Evolutionary conservation across 2,888 invertebrate genomes (phyloP).

Genomic region (Rhagonycha fulva): DNA sequence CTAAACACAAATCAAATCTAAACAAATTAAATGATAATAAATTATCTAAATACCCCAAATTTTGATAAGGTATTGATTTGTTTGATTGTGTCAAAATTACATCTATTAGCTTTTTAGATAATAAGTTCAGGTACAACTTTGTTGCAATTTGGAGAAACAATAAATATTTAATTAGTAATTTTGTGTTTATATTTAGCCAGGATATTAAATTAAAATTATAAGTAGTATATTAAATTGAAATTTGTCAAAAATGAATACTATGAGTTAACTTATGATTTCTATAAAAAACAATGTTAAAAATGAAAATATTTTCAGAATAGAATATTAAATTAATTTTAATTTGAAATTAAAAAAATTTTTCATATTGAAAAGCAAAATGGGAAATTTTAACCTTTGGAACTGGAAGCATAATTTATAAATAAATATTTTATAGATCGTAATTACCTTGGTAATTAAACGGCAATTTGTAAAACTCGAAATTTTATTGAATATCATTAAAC

Average conservation of each 20-base stretch:
- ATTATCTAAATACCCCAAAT: background rate
- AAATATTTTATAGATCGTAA: background rate
- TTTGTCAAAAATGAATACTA: background rate
- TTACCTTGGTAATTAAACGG: background rate
- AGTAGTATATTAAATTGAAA: background rate
- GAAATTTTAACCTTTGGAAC: background rate
- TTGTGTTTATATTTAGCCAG: background rate
- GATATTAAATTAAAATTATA: background rate
- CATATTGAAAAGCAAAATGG: background rate
- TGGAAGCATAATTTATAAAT: background rate
- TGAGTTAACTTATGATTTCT: too few relatives aligned
- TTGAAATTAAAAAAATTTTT: background rate
- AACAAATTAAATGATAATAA: background rate
- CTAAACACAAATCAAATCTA: background rate
- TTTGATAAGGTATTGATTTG: conserved; percentile 2
- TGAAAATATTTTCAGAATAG: background rate
- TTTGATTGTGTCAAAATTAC: background rate
- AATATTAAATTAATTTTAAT: background rate
- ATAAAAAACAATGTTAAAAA: background rate
- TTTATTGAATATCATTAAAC: background rate
- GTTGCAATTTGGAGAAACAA: background rate
- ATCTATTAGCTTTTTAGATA: conserved; percentile 1
- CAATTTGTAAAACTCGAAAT: background rate
- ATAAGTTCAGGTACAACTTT: background rate
- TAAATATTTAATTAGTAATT: background rate